Conservation (phyloP, 2,888 invertebrate genomes). For the Carpatolechia fugitivella region DNA sequence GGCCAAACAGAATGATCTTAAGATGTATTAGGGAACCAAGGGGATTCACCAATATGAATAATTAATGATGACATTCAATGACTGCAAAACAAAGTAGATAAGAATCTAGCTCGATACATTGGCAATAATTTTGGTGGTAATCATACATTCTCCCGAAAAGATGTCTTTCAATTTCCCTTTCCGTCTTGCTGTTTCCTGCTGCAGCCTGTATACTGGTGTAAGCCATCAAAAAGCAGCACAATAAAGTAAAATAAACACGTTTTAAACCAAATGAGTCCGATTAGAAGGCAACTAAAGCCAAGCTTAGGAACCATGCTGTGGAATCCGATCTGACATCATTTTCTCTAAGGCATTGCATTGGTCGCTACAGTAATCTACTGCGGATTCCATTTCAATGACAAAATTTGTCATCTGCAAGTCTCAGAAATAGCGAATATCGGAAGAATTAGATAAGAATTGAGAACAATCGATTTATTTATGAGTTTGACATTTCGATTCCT, state of each 20-base stretch:
- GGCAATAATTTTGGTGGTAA: slow-evolving; percentile 73
- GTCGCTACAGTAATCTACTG: slow-evolving; percentile 31
- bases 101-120: slow-evolving; percentile 70
- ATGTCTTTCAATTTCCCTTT: slow-evolving; percentile 92
- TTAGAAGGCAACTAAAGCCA: slow-evolving; percentile 69
- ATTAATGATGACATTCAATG: slow-evolving; percentile 40
- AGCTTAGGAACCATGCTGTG: slow-evolving; percentile 59
- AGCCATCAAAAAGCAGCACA: slow-evolving; percentile 83
- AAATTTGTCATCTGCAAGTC: slow-evolving; percentile 48
- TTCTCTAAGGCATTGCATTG: slow-evolving; percentile 39
- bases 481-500: slow-evolving; percentile 76
- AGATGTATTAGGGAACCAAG: neutral
- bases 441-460: slow-evolving; percentile 72
- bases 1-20: neutral
- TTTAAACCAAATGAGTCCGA: slow-evolving; percentile 74
- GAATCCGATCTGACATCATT: slow-evolving; percentile 59
- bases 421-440: slow-evolving; percentile 52
- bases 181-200: slow-evolving; percentile 88
- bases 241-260: slow-evolving; percentile 75
- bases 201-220: slow-evolving; percentile 87
- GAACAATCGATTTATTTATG: slow-evolving; percentile 79
- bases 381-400: slow-evolving; percentile 42
- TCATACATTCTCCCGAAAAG: slow-evolving; percentile 91
- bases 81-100: slow-evolving; percentile 45
- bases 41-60: neutral